Percentiles rank a stretch among this genome's conserved stretches.
Conservation (phyloP, 1,140 invertebrate species). For the Drosophila bipectinata region DNA sequence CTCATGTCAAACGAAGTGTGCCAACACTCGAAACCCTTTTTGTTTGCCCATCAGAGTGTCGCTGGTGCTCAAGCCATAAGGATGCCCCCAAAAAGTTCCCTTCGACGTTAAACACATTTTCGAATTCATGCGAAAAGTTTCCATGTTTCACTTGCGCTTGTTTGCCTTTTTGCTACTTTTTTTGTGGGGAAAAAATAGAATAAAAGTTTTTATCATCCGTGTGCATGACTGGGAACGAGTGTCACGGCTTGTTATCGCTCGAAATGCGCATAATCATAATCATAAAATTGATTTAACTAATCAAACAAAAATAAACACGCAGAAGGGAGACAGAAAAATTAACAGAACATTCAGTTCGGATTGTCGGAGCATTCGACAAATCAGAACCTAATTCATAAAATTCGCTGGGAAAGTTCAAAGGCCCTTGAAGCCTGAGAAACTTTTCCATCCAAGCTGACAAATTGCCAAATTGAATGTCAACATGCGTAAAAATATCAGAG, state of each 20-base stretch:
- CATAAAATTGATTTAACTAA: conserved; percentile 80
- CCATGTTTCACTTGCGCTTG: conserved; percentile 44
- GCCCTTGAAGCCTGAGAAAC: conserved; percentile 56
- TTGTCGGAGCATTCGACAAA: conserved; percentile 43
- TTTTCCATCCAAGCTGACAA: conserved; percentile 62
- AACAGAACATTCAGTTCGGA: conserved; percentile 72
- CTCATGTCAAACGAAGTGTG: conserved; percentile 16
- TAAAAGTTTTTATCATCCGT: conserved; percentile 58
- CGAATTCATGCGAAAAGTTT: conserved; percentile 75
- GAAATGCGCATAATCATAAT: conserved; percentile 65
- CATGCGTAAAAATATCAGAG: conserved; percentile 75
- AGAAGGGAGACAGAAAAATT: conserved; percentile 36
- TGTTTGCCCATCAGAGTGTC: conserved; percentile 31
- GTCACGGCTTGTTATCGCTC: conserved; percentile 45
- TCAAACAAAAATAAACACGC: conserved; percentile 61
- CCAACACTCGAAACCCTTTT: conserved; percentile 44
- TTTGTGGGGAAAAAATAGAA: conserved; percentile 39
- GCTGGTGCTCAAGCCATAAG: conserved; percentile 33
- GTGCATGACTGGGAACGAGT: conserved; percentile 64
- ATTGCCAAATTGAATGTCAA: conserved; percentile 81
- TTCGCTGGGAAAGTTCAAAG: conserved; percentile 65
- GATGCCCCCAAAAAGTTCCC: conserved; percentile 15
- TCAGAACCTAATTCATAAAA: conserved; percentile 75
- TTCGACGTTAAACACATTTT: conserved; percentile 45
- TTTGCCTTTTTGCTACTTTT: conserved; percentile 21